Percentiles rank a stretch among this genome's conserved stretches.
phyloP scores from a whole-genome alignment of 1,140 invertebrate genomes.

The Leptopilina clavipes region DNA sequence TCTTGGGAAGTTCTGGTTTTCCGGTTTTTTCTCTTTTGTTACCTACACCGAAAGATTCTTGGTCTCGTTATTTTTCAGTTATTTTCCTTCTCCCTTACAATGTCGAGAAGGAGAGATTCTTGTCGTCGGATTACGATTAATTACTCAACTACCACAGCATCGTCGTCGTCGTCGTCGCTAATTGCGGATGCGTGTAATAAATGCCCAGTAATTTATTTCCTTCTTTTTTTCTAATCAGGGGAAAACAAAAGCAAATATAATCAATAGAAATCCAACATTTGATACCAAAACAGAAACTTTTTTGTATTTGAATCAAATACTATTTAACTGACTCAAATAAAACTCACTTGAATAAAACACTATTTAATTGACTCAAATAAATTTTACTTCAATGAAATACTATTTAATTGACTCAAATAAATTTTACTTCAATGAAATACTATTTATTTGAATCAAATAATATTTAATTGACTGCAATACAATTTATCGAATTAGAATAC shows the following conservation, averaged over 20 bases:
- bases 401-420: too few relatives aligned
- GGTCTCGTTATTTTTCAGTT: slow-evolving; percentile 20
- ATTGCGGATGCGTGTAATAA: slow-evolving; percentile 55
- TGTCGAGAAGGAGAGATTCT: not conserved
- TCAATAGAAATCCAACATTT: slow-evolving; percentile 7
- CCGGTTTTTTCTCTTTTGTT: slow-evolving; percentile 22
- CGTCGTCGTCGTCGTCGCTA: slow-evolving; percentile 38
- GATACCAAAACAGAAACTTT: too few relatives aligned
- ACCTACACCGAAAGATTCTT: not conserved
- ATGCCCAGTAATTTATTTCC: slow-evolving; percentile 55
- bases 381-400: too few relatives aligned
- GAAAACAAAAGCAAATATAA: slow-evolving; percentile 19
- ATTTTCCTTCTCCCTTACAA: not conserved
- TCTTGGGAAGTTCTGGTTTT: slow-evolving; percentile 12
- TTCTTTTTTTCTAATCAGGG: slow-evolving; percentile 18
- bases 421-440: too few relatives aligned
- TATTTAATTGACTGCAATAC: too few relatives aligned
- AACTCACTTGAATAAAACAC: too few relatives aligned
- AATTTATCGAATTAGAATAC: too few relatives aligned
- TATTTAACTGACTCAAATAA: too few relatives aligned
- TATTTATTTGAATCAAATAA: too few relatives aligned
- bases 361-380: too few relatives aligned
- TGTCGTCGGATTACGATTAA: slow-evolving; percentile 35
- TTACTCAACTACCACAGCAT: slow-evolving; percentile 39
- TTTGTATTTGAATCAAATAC: too few relatives aligned